phyloP scores from a whole-genome alignment of 2,888 invertebrate species.

The Ganaspis brasiliensis region DNA sequence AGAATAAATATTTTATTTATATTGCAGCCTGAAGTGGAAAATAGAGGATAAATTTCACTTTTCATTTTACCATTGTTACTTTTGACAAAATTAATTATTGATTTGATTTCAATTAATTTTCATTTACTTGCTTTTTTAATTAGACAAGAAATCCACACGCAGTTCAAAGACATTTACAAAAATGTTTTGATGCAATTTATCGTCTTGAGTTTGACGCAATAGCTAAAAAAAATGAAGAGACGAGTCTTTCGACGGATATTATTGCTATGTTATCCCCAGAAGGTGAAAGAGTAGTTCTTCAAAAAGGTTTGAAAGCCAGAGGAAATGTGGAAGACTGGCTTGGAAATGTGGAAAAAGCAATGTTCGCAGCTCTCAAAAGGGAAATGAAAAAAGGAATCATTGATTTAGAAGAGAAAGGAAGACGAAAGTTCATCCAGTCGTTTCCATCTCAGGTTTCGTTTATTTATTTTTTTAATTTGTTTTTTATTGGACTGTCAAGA shows the following conservation, averaged over 20 bases:
- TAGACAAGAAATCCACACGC: slow-evolving; percentile 93
- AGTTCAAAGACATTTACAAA: slow-evolving; percentile 93
- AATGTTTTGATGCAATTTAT: slow-evolving; percentile 93
- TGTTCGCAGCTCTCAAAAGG: slow-evolving; percentile 90
- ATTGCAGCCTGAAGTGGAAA: slow-evolving; percentile 85
- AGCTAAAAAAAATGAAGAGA: slow-evolving; percentile 81
- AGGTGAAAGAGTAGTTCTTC: slow-evolving; percentile 89
- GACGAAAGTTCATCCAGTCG: slow-evolving; percentile 88
- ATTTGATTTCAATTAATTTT: no score
- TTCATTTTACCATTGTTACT: neutral
- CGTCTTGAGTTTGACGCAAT: slow-evolving; percentile 89
- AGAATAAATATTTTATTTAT: slow-evolving; percentile 16
- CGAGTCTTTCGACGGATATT: slow-evolving; percentile 89
- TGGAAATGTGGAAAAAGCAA: slow-evolving; percentile 93
- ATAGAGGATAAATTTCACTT: slow-evolving; percentile 91
- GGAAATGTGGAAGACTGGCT: slow-evolving; percentile 97
- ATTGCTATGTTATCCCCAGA: slow-evolving; percentile 95
- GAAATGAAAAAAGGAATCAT: slow-evolving; percentile 88
- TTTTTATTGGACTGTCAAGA: slow-evolving; percentile 9
- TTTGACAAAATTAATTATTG: no score
- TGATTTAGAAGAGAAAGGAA: slow-evolving; percentile 85
- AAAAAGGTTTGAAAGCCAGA: slow-evolving; percentile 91
- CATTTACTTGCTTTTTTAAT: neutral
- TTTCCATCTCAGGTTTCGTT: slow-evolving; percentile 87
- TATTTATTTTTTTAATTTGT: slow-evolving; percentile 19